Evolutionary conservation across 53 echinoderm and acorn worm genomes (phyloP).

Genomic region (Crossaster papposus): DNA sequence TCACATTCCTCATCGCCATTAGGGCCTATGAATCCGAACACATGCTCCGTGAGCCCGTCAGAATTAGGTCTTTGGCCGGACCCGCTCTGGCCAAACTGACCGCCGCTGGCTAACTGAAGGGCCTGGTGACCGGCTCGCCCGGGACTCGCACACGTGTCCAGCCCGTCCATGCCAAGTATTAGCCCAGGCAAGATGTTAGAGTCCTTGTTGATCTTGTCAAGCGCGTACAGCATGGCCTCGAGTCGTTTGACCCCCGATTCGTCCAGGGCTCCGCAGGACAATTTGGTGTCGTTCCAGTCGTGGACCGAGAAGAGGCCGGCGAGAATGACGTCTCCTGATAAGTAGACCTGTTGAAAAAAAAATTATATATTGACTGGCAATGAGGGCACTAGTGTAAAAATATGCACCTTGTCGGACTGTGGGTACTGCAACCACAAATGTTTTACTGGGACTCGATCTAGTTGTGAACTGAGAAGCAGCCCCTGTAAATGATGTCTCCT

Average conservation of each 20-base stretch:
- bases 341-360: slow-evolving; percentile 60
- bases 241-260: slow-evolving; percentile 72
- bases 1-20: slow-evolving; percentile 71
- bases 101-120: slow-evolving; percentile 64
- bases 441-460: slow-evolving; percentile 14
- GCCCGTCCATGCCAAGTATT: slow-evolving; percentile 73
- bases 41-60: slow-evolving; percentile 57
- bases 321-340: slow-evolving; percentile 80
- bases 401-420: too few relatives aligned
- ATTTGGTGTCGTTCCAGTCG: slow-evolving; percentile 26
- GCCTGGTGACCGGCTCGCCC: slow-evolving; percentile 70
- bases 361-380: neutral
- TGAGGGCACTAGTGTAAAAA: neutral
- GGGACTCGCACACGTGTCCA: slow-evolving; percentile 72
- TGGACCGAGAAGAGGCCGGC: slow-evolving; percentile 83
- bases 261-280: slow-evolving; percentile 57
- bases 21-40: slow-evolving; percentile 84
- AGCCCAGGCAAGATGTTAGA: slow-evolving; percentile 63
- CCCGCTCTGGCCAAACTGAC: slow-evolving; percentile 72
- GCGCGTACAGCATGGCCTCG: slow-evolving; percentile 85
- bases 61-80: slow-evolving; percentile 66
- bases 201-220: slow-evolving; percentile 76
- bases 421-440: slow-evolving; percentile 17
- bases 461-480: slow-evolving; percentile 73
- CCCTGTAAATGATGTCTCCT: slow-evolving; percentile 78